Base-by-base conservation (phyloP, 2,797 vertebrate genomes). In the Falco cherrug region DNA sequence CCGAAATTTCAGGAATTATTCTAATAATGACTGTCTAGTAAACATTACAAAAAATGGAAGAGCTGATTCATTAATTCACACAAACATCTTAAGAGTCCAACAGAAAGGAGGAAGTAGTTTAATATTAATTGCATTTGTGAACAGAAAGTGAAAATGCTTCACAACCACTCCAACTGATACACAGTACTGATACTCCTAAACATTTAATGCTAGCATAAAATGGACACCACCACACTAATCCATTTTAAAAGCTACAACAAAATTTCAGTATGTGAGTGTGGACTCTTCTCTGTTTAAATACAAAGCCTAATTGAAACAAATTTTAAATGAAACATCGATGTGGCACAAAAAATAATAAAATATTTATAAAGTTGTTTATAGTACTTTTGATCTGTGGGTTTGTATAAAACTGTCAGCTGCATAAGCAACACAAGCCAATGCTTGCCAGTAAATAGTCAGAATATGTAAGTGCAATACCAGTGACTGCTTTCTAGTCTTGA, bases 291-390 rank as follows among this genome's bases (percentile, higher is more conserved):
- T 26, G 80, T 10, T 20, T 39, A 67, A 70, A 54, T 13, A 75
- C 13, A 79, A 95, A 95, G 82, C 39, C 16, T 70, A 75, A 89
- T 18, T 90, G 51, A 97, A 97, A 84, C n/a, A 68, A 73, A 73
- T 71, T 91, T 94, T 75, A 90, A 87, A 45, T 37, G 18, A 95
- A 87, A 73, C 29, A 78, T 28, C 12, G 45, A 45, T 21, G 45
- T 65, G 43, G 22, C 26, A 84, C 28, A 80, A 75, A 79, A 91
- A 96, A 95, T 54, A 94, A 75, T 41, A 68, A 85, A 97, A 83
- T 86, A 93, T 84, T 85, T 83, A n/a, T 56, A 8, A 68, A 82
- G 15, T 13, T 67, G 31, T 74, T 87, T 80, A 35, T 80, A 90
- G 7, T 51, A 13, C 82, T 77, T 95, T 87, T 92, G 47, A 95